A percentile compares a stretch with the other conserved stretches of the same genome.
phyloP scores from a whole-genome alignment of 2,113 vertebrate genomes.

The Capricornis sumatraensis region DNA sequence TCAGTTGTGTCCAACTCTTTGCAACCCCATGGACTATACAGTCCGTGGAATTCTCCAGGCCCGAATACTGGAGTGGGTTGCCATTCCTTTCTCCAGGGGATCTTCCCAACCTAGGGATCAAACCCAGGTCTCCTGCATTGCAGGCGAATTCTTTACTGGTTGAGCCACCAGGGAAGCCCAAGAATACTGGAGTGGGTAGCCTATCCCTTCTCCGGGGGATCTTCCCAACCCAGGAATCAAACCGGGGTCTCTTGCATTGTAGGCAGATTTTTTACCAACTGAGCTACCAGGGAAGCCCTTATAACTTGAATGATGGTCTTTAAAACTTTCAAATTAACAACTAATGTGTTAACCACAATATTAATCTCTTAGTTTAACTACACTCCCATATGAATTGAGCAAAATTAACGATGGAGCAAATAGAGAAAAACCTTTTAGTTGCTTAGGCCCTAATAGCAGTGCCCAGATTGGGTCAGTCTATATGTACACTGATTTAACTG shows the following conservation, averaged over 20 bases:
- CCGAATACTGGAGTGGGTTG: neutral
- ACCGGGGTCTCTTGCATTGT: neutral
- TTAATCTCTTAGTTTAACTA: slow-evolving; percentile 15
- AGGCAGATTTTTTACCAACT: neutral
- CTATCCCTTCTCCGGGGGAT: neutral
- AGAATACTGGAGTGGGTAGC: neutral
- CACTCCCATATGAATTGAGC: neutral
- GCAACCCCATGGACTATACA: neutral
- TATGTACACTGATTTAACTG: neutral
- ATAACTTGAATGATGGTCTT: neutral
- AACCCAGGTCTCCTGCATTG: neutral
- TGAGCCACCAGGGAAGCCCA: neutral
- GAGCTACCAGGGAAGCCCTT: neutral
- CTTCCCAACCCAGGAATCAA: neutral
- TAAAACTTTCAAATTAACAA: slow-evolving; percentile 9
- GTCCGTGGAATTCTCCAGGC: neutral
- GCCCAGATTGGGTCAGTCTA: neutral
- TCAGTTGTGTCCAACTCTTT: neutral
- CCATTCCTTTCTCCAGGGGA: neutral
- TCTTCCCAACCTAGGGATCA: neutral
- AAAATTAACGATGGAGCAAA: neutral
- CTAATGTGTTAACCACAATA: neutral
- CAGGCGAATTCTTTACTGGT: neutral
- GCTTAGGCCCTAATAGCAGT: neutral
- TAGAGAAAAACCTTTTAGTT: neutral